Evolutionary conservation across 2,113 vertebrate genomes (phyloP), one percentile per base, ranked within the genome.

Genomic region (Mus pahari): DNA sequence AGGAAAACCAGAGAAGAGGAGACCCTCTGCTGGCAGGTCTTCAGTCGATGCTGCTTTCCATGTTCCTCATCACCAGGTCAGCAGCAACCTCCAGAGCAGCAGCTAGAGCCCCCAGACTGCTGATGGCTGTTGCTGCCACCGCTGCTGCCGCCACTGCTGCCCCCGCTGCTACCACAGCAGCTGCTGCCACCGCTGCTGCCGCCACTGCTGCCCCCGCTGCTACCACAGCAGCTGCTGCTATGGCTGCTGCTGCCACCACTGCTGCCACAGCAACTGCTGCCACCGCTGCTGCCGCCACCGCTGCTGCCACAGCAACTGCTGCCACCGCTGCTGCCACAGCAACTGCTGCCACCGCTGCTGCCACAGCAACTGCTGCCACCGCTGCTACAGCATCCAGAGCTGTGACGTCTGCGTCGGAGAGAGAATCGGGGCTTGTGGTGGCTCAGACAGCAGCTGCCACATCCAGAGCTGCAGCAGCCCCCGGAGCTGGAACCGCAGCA

Each of bases 381-480:
- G 3, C 93, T 86, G 48, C 92, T 68, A 36, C 94, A 90, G 64
- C 95, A 81, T 19, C 36, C 66, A 20, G 96, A 89, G 73, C 66
- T 92, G 79, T 83, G 96, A 31, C 79, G 84, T 36, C 74, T 1
- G 74, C 0, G 66, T 7, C 84, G 70, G 11, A 71, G 53, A 16
- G 95, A 96, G 2, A 88, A 12, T 13, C 60, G 90, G 89, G 62
- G 92, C 33, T 4, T 93, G 81, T 95, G 95, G 86, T 96, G 95
- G 89, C 93, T 95, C 79, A 95, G 86, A 28, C 86, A 90, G 95
- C 95, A 97, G 66, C 96, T n/a, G 0, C 96, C 64, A 9, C 88
- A 83, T 8, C 93, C 95, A 66, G 91, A 96, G 71, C 93, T 84
- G 50, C 87, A 96, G 64, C 97, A 97, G 58, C 93, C 58, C 0